Conservation (phyloP, 2,113 vertebrate species). For the Callocephalon fimbriatum region DNA sequence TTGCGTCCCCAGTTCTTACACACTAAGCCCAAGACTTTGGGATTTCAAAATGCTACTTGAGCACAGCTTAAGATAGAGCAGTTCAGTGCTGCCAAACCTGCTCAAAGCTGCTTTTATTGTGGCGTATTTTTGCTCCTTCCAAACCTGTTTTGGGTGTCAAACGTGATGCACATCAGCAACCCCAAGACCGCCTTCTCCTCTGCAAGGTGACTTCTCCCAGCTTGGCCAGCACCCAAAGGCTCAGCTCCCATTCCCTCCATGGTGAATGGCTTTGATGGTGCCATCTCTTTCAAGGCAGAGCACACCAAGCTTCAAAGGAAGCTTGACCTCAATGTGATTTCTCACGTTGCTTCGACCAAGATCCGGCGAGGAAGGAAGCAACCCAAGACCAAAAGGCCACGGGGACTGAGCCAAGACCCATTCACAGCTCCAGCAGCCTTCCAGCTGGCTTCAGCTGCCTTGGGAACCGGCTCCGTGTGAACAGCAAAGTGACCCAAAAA, state of each 20-base stretch:
- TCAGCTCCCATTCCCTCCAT: neutral
- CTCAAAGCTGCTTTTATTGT: fast-evolving
- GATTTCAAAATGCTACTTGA: neutral
- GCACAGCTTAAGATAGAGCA: neutral
- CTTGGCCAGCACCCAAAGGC: neutral
- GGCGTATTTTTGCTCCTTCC: neutral
- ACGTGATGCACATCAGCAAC: neutral
- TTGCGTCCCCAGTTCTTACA: neutral
- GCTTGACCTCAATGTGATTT: neutral
- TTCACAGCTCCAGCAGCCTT: neutral
- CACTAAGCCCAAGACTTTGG: neutral
- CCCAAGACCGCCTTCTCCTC: neutral
- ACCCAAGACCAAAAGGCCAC: neutral
- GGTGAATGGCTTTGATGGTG: neutral
- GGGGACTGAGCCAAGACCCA: neutral
- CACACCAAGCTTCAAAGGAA: neutral
- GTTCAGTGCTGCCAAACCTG: neutral
- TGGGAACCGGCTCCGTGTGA: neutral
- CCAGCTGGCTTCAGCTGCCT: neutral
- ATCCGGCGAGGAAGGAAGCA: neutral
- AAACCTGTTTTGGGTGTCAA: neutral
- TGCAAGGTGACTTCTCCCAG: neutral
- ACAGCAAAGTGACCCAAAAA: neutral
- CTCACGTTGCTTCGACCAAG: neutral
- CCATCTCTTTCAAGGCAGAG: neutral